Base-by-base conservation (phyloP, 2,113 vertebrate species). In the Panthera tigris region DNA sequence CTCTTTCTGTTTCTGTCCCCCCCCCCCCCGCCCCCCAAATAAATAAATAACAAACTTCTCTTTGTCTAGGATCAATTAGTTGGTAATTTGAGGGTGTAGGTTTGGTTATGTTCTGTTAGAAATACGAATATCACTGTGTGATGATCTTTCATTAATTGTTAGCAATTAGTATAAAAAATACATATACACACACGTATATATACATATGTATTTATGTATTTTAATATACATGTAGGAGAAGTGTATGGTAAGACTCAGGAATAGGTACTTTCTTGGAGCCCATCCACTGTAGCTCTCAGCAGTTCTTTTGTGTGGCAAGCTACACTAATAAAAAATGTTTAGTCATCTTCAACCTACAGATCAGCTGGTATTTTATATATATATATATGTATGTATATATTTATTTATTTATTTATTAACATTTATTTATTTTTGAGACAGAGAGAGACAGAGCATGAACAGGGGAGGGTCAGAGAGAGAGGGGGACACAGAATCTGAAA, bases 31-130 rank as follows among this genome's bases (percentile, higher is more conserved):
- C 21, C 57, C 21, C 57, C 23, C 57, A 61, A 61, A 61, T 61
- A 23, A 61, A 61, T 61, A 61, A 23, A 61, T 57, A 73, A 15
- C 57, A 63, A 1, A 66, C 25, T 33, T 94, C 95, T 91, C 9
- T 16, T 90, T 89, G 57, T 88, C 10, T 69, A 61, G 80, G n/a
- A 89, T 96, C 86, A 73, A 0, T 94, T 95, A 82, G 15, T 36
- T 88, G 61, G 41, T 80, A 97, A 18, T 83, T 92, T 88, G n/a
- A 96, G 41, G 36, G 5, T 27, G 1, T 93, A 55, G 39, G n/a
- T 96, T 96, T 91, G 57, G 8, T 94, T 94, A 33, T 95, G 50
- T 73, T 94, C 12, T 97, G 13, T 96, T 97, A 93, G 7, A 96
- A 66, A 80, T 89, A 31, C n/a, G 84, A 3, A 23, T 69, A 73